phyloP scores from a whole-genome alignment of 2,888 invertebrate species.

The Augiades crinisus region DNA sequence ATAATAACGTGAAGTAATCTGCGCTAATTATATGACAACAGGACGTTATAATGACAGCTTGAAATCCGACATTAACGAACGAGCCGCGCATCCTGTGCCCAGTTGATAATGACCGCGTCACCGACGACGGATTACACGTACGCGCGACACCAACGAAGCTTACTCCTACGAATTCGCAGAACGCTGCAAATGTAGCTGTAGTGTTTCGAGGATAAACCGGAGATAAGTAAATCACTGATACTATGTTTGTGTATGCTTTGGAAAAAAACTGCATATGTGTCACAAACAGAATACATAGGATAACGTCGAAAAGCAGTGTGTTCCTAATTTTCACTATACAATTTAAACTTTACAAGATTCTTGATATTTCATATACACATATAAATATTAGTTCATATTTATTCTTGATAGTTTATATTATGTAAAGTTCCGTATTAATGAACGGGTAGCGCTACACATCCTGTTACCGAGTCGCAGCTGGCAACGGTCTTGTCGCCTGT shows the following conservation, averaged over 20 bases:
- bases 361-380: no score
- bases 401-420: no score
- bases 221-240: no score
- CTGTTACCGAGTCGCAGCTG: conserved; percentile 12
- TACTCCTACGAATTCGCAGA: neutral
- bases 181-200: no score
- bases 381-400: no score
- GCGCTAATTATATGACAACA: neutral
- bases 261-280: no score
- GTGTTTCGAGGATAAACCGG: no score
- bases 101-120: neutral
- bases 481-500: conserved; percentile 5
- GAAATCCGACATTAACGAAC: conserved; percentile 8
- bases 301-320: no score
- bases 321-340: no score
- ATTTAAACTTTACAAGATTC: no score
- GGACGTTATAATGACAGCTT: neutral
- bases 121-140: neutral
- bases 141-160: neutral
- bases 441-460: conserved; percentile 1
- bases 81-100: neutral
- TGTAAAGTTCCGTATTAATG: conserved; percentile 3
- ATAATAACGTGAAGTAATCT: neutral
- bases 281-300: no score
- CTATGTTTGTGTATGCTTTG: no score